Percentiles rank a stretch among this genome's conserved stretches.
These are phyloP conservation scores for Saguinus midas DNA, from an alignment of 2,113 vertebrate species.

Conservation along the genomic window DNA sequence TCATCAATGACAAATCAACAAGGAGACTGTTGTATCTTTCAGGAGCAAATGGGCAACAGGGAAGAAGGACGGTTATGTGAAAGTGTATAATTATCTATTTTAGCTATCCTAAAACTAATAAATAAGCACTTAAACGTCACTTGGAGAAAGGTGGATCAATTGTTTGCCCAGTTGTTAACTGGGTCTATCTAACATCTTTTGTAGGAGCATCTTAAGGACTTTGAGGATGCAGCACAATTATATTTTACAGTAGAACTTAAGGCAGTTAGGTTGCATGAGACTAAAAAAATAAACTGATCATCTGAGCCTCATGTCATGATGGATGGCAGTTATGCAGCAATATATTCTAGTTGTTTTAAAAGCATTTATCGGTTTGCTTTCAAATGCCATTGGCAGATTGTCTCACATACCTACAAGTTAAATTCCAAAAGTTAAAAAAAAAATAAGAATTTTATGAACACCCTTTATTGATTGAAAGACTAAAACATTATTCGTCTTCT, in stretches of 20 bases:
- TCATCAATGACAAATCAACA: slow-evolving; percentile 50
- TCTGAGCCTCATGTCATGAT: not conserved
- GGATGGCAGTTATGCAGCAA: not conserved
- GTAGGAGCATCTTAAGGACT: not conserved
- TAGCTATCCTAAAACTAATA: slow-evolving; percentile 46
- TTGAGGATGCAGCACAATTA: not conserved
- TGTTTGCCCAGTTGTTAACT: not conserved
- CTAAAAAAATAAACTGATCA: not conserved
- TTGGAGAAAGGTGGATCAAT: slow-evolving; percentile 41
- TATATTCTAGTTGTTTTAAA: not conserved
- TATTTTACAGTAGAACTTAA: slow-evolving; percentile 23
- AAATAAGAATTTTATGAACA: not conserved
- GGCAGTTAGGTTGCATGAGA: not conserved
- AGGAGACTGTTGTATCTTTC: not conserved
- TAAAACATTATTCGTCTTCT: not conserved
- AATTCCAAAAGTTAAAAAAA: not conserved
- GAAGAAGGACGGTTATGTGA: slow-evolving; percentile 24
- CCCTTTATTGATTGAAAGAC: not conserved
- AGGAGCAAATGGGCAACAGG: not conserved
- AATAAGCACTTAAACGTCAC: slow-evolving; percentile 43
- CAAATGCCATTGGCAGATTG: not conserved
- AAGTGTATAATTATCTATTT: slow-evolving; percentile 20
- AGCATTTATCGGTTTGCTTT: not conserved
- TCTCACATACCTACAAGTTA: not conserved
- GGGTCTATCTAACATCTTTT: slow-evolving; percentile 47